Evolutionary conservation across 2,797 vertebrate genomes (phyloP).

Genomic region (Kryptolebias ocellatus): DNA sequence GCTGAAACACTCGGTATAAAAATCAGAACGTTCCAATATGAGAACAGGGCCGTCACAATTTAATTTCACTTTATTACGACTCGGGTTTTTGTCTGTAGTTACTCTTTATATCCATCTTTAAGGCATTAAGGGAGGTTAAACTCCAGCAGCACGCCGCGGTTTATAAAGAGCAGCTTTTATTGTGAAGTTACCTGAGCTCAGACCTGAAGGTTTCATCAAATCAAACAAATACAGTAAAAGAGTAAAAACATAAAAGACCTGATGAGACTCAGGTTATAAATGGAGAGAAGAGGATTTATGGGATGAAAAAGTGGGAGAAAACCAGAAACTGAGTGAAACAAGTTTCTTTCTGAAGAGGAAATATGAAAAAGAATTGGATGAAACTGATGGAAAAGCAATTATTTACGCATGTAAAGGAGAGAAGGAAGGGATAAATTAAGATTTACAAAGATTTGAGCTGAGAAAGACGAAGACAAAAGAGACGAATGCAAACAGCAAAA

Average conservation of each 20-base stretch:
- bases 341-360: background rate
- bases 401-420: background rate
- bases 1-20: conserved; percentile 6
- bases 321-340: background rate
- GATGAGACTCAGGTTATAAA: too few relatives aligned
- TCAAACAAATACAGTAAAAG: too few relatives aligned
- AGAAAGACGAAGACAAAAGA: conserved; percentile 22
- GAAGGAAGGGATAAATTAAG: conserved; percentile 22
- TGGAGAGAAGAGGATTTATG: too few relatives aligned
- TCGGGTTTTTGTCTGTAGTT: background rate
- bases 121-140: background rate
- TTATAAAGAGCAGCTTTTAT: too few relatives aligned
- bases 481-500: conserved; percentile 48
- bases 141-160: too few relatives aligned
- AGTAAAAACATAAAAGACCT: too few relatives aligned
- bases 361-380: background rate
- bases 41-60: background rate
- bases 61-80: conserved; percentile 18
- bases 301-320: too few relatives aligned
- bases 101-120: background rate
- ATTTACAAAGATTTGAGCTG: conserved; percentile 23
- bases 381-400: conserved; percentile 4
- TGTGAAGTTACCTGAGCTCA: too few relatives aligned
- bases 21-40: conserved; percentile 5
- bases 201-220: too few relatives aligned